phyloP scores from a whole-genome alignment of 1,140 invertebrate genomes.

The Zaprionus gabonicus region DNA sequence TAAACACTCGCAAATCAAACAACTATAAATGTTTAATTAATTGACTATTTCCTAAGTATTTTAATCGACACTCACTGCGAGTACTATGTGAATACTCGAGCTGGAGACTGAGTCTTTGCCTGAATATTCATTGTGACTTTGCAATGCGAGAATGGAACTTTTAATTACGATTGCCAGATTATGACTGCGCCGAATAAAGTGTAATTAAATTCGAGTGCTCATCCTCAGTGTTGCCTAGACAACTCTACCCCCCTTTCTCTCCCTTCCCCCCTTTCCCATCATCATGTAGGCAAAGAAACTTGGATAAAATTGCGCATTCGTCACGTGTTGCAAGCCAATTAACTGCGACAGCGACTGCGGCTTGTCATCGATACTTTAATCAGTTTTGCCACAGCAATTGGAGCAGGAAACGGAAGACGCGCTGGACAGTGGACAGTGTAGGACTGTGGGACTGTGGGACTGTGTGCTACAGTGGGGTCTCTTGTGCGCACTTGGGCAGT shows the following conservation, averaged over 20 bases:
- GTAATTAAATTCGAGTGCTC: slow-evolving; percentile 21
- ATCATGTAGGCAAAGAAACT: background rate
- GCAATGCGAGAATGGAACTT: slow-evolving; percentile 8
- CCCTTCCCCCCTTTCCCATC: background rate
- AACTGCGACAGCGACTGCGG: slow-evolving; percentile 21
- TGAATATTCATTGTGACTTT: slow-evolving; percentile 6
- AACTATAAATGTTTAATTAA: background rate
- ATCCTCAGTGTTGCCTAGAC: background rate
- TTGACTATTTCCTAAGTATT: background rate
- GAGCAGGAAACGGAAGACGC: slow-evolving; percentile 33
- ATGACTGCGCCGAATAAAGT: background rate
- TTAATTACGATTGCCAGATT: slow-evolving; percentile 10
- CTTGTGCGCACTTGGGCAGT: background rate
- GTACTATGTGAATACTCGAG: background rate
- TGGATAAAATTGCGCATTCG: slow-evolving; percentile 67
- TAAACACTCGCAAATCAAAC: slow-evolving; percentile 7
- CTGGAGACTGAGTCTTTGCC: background rate
- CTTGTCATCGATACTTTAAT: slow-evolving; percentile 51
- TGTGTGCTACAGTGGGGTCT: background rate
- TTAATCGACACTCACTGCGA: background rate
- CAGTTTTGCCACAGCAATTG: slow-evolving; percentile 30
- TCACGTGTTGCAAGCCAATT: slow-evolving; percentile 75
- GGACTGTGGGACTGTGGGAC: too few relatives aligned
- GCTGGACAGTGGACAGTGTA: slow-evolving; percentile 2
- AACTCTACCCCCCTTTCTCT: background rate